Evolutionary conservation across 23 tunicate species (phyloP).

Genomic region (Halocynthia aurantium): DNA sequence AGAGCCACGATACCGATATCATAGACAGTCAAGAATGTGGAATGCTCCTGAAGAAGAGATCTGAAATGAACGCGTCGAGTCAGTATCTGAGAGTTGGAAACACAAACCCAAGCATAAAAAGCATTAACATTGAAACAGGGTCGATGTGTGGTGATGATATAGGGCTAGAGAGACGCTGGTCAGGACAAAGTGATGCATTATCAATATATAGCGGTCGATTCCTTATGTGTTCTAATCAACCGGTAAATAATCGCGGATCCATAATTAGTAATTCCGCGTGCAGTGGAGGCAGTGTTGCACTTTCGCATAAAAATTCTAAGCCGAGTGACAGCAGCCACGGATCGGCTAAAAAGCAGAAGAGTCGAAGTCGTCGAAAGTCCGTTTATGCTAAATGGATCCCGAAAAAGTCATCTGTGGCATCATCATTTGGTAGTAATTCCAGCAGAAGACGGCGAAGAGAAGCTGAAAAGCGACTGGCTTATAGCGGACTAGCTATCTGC

Average conservation of each 20-base stretch:
- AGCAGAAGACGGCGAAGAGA: constrained; percentile 44
- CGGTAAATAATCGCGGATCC: background rate
- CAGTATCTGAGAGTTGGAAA: constrained; percentile 14
- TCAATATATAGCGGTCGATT: constrained; percentile 22
- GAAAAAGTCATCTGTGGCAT: constrained; percentile 32
- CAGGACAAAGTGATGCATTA: constrained; percentile 7
- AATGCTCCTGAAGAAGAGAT: constrained; percentile 6
- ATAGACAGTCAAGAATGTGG: background rate
- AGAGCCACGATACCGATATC: too few relatives aligned
- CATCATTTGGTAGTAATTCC: constrained; percentile 31
- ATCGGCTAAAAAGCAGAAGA: background rate
- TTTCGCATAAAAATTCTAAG: background rate
- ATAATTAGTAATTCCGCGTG: background rate
- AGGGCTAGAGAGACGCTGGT: constrained; percentile 22
- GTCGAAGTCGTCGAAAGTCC: constrained; percentile 1
- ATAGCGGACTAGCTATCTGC: constrained; percentile 74
- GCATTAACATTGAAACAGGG: background rate
- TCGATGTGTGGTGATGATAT: constrained; percentile 10
- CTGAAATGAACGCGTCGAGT: constrained; percentile 12
- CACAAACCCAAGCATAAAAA: background rate
- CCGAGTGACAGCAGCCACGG: background rate
- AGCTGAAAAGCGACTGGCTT: constrained; percentile 73
- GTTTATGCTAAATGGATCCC: constrained; percentile 19
- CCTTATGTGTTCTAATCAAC: background rate
- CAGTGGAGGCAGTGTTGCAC: background rate